Conservation (phyloP, 2,888 invertebrate species). For the Nemotelus pantherinus region DNA sequence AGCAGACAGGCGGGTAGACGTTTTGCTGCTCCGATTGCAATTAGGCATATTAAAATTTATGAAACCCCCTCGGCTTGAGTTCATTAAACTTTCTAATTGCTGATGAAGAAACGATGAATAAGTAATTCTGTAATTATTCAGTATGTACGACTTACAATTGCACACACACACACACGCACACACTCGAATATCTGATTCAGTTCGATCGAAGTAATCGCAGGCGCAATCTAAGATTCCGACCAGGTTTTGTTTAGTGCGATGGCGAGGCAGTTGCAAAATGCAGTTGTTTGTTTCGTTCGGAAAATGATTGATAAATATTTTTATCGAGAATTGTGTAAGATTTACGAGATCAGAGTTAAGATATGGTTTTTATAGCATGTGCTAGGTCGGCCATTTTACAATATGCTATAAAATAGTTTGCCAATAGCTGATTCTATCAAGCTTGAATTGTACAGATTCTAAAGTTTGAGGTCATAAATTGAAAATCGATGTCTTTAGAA, state of each 20-base stretch:
- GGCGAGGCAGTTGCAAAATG: neutral
- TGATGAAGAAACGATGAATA: conserved; percentile 18
- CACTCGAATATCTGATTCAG: neutral
- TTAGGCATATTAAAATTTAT: conserved; percentile 26
- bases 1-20: neutral
- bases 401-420: no score
- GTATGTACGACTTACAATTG: neutral
- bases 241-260: neutral
- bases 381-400: no score
- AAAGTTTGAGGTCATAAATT: no score
- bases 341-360: no score
- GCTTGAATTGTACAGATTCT: no score
- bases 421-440: no score
- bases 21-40: neutral
- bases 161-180: neutral
- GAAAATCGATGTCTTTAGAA: no score
- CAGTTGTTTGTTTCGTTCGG: neutral
- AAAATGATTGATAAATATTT: neutral
- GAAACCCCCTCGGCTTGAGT: neutral
- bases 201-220: no score
- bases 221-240: no score
- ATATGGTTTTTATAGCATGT: no score
- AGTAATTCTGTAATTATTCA: neutral
- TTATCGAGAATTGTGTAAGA: neutral
- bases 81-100: conserved; percentile 30